A percentile compares a stretch with the other conserved stretches of the same genome.
phyloP scores from a whole-genome alignment of 2,888 invertebrate species.

The Drosophila monieri region DNA sequence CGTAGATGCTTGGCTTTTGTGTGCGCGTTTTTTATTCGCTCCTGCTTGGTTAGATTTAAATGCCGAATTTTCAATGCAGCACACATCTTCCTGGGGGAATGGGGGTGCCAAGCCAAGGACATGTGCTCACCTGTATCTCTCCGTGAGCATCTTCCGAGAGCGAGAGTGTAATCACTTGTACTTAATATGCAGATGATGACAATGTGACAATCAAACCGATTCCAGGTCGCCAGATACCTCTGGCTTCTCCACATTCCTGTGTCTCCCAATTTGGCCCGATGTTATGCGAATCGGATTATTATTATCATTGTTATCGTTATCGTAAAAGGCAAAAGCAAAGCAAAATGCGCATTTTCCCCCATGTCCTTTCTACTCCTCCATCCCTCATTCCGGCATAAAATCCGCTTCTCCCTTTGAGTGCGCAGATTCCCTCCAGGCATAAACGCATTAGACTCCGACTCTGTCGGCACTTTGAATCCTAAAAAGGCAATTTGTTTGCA shows the following conservation, averaged over 20 bases:
- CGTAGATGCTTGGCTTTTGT: slow-evolving; percentile 39
- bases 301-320: slow-evolving; percentile 74
- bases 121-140: slow-evolving; percentile 43
- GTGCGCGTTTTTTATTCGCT: slow-evolving; percentile 44
- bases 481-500: slow-evolving; percentile 69
- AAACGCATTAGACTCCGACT: slow-evolving; percentile 58
- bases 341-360: slow-evolving; percentile 31
- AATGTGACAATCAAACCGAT: slow-evolving; percentile 78
- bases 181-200: slow-evolving; percentile 78
- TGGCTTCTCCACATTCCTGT: background rate
- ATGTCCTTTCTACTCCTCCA: background rate
- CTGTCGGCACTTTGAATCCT: slow-evolving; percentile 62
- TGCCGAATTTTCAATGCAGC: slow-evolving; percentile 75
- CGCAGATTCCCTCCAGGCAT: slow-evolving; percentile 60
- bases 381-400: background rate
- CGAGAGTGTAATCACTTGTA: slow-evolving; percentile 75
- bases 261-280: slow-evolving; percentile 29
- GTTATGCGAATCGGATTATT: slow-evolving; percentile 74
- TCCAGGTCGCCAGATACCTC: slow-evolving; percentile 62
- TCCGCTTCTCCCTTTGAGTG: slow-evolving; percentile 11
- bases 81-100: slow-evolving; percentile 54
- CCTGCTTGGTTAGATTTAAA: slow-evolving; percentile 74
- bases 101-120: slow-evolving; percentile 3
- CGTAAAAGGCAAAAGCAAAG: slow-evolving; percentile 36
- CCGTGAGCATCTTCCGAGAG: slow-evolving; percentile 32